Evolutionary conservation across 2,888 invertebrate genomes (phyloP), one percentile per base, ranked within the genome.

Genomic region (Odontocolon sp.): DNA sequence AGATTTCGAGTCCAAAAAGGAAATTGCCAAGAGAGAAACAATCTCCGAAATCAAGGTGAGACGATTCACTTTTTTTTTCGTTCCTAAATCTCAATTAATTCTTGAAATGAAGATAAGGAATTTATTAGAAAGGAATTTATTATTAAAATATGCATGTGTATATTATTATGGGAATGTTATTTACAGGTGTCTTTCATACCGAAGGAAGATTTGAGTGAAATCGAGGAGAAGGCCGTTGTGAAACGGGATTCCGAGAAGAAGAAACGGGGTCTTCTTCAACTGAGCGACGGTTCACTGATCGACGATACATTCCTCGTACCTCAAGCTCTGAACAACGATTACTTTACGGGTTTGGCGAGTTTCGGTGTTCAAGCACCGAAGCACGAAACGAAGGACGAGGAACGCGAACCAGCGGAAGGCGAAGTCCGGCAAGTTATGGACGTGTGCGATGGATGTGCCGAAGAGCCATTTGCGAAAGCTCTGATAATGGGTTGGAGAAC

Each of bases 401-500:
- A 95, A 84, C 92, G 95, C 42, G 96, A 96, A 84, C 96, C 96
- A 0, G 96, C 96, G 0, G 96, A 96, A 88, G 95, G 94, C 28
- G 96, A 96, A 89, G 96, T 96, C 0, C 94, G 92, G 82, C 95
- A 95, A 6, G 95, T 96, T 0, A 95, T 96, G 94, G 92, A 94
- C 81, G 91, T 96, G 1, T 96, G 96, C 89, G 93, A 94, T 71
- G 94, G 94, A 0, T 96, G 96, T 83, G 92, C 94, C 16, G 90
- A 92, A 0, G 96, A 96, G 86, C 96, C 96, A 0, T 96, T 96
- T 90, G 94, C 94, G 79, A 95, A 95, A 83, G 96, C 96, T 4
- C 91, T 96, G 16, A 92, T 96, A 2, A 92, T 96, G 33, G 94
- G 94, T 4, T 96, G 96, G 96, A 93, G 96, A 84, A 92, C 91